These are phyloP conservation scores for Chanos chanos DNA, from an alignment of 2,797 vertebrate genomes.

Conservation along the genomic window DNA sequence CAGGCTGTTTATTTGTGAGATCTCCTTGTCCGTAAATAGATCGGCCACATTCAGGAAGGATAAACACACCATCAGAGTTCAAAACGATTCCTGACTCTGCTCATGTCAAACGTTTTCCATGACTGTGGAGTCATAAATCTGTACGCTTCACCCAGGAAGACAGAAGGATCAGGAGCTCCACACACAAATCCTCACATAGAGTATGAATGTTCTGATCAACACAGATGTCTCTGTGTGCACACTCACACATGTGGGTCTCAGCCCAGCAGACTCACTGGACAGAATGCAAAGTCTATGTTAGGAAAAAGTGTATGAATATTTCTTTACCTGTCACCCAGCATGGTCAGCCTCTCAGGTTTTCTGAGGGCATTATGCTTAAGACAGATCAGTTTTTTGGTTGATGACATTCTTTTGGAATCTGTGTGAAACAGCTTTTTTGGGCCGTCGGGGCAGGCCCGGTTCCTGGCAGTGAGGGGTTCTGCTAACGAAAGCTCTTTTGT, in stretches of 20 bases:
- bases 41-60: conserved; percentile 88
- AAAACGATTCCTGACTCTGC: conserved; percentile 81
- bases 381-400: too few species aligned
- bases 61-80: conserved; percentile 89
- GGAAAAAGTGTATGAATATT: too few species aligned
- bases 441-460: too few species aligned
- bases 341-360: too few species aligned
- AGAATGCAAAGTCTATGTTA: too few species aligned
- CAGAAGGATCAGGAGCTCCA: conserved; percentile 63
- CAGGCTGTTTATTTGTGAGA: conserved; percentile 95
- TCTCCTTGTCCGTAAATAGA: conserved; percentile 93
- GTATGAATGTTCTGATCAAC: conserved; percentile 39
- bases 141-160: conserved; percentile 17
- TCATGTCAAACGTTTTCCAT: conserved; percentile 88
- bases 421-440: too few species aligned
- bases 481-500: conserved; percentile 46
- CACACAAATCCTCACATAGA: conserved; percentile 59
- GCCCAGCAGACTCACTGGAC: too few species aligned
- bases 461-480: conserved; percentile 34
- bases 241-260: too few species aligned
- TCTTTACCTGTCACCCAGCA: too few species aligned
- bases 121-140: conserved; percentile 89
- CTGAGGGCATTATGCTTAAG: too few species aligned
- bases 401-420: too few species aligned
- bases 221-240: too few species aligned